A percentile compares a stretch with the other conserved stretches of the same genome.
These are phyloP conservation scores for Atta texana DNA, from an alignment of 1,140 invertebrate species.

Conservation along the genomic window DNA sequence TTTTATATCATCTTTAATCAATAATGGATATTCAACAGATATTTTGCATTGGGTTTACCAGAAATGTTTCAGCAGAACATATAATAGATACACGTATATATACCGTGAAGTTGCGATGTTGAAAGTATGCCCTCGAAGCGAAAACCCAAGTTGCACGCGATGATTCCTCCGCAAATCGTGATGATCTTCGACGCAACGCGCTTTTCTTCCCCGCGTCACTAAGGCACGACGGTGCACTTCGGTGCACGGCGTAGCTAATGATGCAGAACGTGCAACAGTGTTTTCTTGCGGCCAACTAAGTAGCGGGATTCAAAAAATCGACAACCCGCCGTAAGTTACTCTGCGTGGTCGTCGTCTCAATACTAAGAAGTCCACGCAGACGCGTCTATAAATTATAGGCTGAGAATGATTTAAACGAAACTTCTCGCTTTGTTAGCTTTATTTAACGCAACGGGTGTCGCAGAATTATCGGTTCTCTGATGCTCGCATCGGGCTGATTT, in stretches of 20 bases:
- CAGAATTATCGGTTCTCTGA: conserved; percentile 43
- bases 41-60: neutral
- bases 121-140: conserved; percentile 28
- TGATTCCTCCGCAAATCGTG: conserved; percentile 53
- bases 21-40: neutral
- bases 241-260: conserved; percentile 53
- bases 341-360: conserved; percentile 23
- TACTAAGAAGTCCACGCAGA: conserved; percentile 47
- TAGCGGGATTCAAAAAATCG: conserved; percentile 43
- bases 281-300: conserved; percentile 60
- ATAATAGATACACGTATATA: neutral
- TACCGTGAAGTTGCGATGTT: conserved; percentile 22
- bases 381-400: conserved; percentile 48
- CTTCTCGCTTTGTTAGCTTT: conserved; percentile 43
- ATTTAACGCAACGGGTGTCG: conserved; percentile 47
- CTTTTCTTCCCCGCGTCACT: conserved; percentile 48
- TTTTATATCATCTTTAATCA: neutral
- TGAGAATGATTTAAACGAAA: conserved; percentile 54
- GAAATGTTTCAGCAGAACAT: neutral
- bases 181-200: conserved; percentile 46
- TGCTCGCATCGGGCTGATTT: conserved; percentile 54
- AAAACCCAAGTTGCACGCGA: conserved; percentile 24
- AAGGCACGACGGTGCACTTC: conserved; percentile 36
- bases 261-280: conserved; percentile 60
- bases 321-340: conserved; percentile 63